phyloP scores from a whole-genome alignment of 2,113 vertebrate species.

The Spea bombifrons region DNA sequence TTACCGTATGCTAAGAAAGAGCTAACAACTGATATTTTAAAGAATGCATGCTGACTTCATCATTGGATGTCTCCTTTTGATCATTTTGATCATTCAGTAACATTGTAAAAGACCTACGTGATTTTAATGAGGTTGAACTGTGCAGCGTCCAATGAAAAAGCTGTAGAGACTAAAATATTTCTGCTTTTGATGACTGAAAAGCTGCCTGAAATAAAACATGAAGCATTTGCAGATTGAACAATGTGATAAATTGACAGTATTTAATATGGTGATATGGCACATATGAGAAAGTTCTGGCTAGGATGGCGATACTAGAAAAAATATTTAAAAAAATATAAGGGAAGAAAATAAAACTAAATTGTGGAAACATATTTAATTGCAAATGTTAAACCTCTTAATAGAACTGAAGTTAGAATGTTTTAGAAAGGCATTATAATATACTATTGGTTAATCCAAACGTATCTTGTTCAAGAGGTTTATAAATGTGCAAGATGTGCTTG shows the following conservation, averaged over 20 bases:
- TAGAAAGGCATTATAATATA: no score
- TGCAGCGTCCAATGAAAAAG: constrained; percentile 30
- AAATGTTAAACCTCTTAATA: no score
- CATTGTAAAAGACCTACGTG: constrained; percentile 40
- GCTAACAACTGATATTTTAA: constrained; percentile 31
- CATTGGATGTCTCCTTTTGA: constrained; percentile 45
- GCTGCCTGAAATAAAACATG: constrained; percentile 37
- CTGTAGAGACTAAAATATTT: constrained; percentile 41
- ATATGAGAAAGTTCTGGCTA: constrained; percentile 25
- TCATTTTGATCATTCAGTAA: constrained; percentile 42
- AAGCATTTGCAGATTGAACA: constrained; percentile 40
- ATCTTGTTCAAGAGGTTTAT: no score
- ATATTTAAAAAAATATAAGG: not conserved
- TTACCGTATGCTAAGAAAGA: constrained; percentile 31
- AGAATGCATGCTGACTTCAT: constrained; percentile 44
- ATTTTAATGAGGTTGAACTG: constrained; percentile 47
- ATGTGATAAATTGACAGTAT: constrained; percentile 42
- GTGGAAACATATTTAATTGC: no score
- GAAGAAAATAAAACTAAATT: not conserved
- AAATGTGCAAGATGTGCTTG: no score
- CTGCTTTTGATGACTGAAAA: constrained; percentile 38
- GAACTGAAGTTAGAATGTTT: no score
- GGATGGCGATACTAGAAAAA: constrained; percentile 30
- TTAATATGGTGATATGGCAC: constrained; percentile 35
- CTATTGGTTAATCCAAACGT: no score